phyloP scores from a whole-genome alignment of 2,888 invertebrate genomes.

The Cephus runcator region DNA sequence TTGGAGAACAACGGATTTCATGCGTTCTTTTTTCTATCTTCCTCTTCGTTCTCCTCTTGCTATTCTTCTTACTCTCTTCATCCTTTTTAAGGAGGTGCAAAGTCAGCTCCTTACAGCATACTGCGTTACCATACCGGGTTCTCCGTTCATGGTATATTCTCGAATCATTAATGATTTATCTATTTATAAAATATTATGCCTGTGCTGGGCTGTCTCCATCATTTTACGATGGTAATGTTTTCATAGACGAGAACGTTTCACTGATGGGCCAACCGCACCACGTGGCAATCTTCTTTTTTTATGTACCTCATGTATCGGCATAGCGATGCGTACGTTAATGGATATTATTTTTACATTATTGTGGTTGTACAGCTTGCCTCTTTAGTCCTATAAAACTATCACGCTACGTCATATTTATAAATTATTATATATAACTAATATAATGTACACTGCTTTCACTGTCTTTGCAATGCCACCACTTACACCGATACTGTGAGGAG shows the following conservation, averaged over 20 bases:
- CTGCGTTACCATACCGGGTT: not conserved
- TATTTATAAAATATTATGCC: not conserved
- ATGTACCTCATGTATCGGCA: not conserved
- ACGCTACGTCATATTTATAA: slow-evolving; percentile 50
- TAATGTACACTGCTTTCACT: slow-evolving; percentile 45
- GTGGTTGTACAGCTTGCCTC: slow-evolving; percentile 38
- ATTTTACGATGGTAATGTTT: not conserved
- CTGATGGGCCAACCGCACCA: not conserved
- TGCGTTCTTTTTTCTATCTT: not conserved
- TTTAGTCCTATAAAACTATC: slow-evolving; percentile 40
- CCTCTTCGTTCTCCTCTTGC: not conserved
- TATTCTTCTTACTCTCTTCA: not conserved
- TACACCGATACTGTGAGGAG: slow-evolving; percentile 44
- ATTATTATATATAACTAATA: slow-evolving; percentile 53
- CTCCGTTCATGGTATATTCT: not conserved
- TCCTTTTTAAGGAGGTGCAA: not conserved
- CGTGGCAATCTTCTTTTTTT: not conserved
- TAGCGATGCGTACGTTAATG: not conserved
- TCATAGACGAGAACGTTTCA: not conserved
- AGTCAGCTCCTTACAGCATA: not conserved
- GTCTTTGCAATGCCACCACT: slow-evolving; percentile 29
- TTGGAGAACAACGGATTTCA: not conserved
- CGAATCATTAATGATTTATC: not conserved
- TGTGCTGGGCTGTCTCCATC: not conserved
- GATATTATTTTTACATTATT: slow-evolving; percentile 32